Evolutionary conservation across 2,797 vertebrate genomes (phyloP), one percentile per base, ranked within the genome.

Genomic region (Oreochromis mossambicus): DNA sequence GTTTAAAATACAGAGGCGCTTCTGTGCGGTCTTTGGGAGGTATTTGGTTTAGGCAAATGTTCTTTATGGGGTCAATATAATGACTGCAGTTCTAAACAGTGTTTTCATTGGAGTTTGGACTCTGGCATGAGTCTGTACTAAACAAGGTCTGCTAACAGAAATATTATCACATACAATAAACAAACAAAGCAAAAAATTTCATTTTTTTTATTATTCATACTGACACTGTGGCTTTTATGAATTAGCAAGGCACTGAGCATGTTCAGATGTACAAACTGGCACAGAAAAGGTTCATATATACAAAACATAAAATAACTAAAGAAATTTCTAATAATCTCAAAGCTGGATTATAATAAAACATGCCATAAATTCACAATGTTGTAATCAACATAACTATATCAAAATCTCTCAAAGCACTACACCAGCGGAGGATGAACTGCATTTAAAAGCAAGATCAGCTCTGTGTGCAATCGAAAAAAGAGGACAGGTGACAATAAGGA

Each of bases 31-130:
- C 43, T 24, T 14, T 6, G 8, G 2, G 6, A 36, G 2, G 6
- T 17, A 11, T 88, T 81, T 88, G 34, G 63, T 83, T 83, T 9
- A 92, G 88, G 88, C 81, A 92, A 94, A 92, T 86, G 2, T 4
- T 48, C 3, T 55, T 82, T 77, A 26, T 56, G 9, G 34, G 7
- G 5, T 5, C 32, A 76, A 50, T 21, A 48, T 14, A 19, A 19
- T 46, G 14, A 54, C 19, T 55, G 41, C 26, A 17, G 41, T 43
- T 26, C 21, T 50, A 50, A 50, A 50, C 12, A 4, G 11, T n/a
- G 7, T 41, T 51, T 58, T 78, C 13, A 68, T 11, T 24, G 21
- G 19, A 41, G 70, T 19, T 48, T 77, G 14, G 76, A 54, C 12
- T 50, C 8, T 61, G 13, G 12, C 5, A 4, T 11, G 11, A 70